Evolutionary conservation across 2,888 invertebrate species (phyloP).

Genomic region (Drosophila kuntzei): DNA sequence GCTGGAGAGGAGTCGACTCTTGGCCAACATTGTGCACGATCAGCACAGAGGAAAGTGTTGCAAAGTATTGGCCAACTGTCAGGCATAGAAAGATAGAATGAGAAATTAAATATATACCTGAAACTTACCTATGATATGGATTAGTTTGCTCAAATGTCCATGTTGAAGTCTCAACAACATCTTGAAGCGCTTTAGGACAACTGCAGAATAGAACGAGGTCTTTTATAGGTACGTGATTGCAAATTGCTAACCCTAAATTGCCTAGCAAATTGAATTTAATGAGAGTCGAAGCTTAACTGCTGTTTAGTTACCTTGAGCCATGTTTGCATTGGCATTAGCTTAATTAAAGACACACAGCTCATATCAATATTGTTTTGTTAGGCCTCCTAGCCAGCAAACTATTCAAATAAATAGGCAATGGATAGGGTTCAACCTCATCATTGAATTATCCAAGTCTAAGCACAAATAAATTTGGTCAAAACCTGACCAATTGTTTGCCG

Average conservation of each 20-base stretch:
- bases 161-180: no score
- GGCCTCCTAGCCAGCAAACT: slow-evolving; percentile 43
- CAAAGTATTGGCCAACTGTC: no score
- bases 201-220: background rate
- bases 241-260: slow-evolving; percentile 52
- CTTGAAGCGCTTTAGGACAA: slow-evolving; percentile 10
- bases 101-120: no score
- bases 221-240: slow-evolving; percentile 24
- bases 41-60: no score
- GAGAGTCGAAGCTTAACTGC: slow-evolving; percentile 36
- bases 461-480: background rate
- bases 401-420: slow-evolving; percentile 40
- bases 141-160: no score
- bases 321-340: slow-evolving; percentile 66
- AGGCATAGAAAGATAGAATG: no score
- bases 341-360: slow-evolving; percentile 69
- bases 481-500: slow-evolving; percentile 26
- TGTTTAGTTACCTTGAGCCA: slow-evolving; percentile 37
- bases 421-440: slow-evolving; percentile 16
- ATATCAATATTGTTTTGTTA: slow-evolving; percentile 54
- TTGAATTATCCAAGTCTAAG: slow-evolving; percentile 20
- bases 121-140: no score
- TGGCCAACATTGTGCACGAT: no score
- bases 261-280: slow-evolving; percentile 67
- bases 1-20: no score